Conservation (phyloP, 2,888 invertebrate genomes). For the Lithophane leautieri region DNA sequence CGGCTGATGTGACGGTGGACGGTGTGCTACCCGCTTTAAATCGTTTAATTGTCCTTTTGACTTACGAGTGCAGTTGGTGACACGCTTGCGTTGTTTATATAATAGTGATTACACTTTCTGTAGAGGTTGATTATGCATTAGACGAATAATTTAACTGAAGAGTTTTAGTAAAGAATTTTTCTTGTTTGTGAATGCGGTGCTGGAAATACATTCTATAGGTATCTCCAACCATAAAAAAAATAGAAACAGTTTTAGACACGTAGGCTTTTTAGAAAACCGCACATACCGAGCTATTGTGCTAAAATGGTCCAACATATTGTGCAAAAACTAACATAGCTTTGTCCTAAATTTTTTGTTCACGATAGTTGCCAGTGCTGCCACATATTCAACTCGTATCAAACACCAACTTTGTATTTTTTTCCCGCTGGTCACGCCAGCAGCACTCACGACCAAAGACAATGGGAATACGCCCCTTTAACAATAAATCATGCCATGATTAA, state of each 20-base stretch:
- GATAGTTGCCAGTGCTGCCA: conserved; percentile 56
- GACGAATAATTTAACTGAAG: neutral
- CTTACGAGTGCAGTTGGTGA: conserved; percentile 4
- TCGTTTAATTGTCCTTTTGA: conserved; percentile 10
- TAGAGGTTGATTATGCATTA: neutral
- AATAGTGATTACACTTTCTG: neutral
- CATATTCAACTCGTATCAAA: conserved; percentile 52
- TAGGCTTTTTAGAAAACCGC: conserved; percentile 26
- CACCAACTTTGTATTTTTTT: conserved; percentile 58
- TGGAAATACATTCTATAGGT: conserved; percentile 23
- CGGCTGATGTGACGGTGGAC: conserved; percentile 5
- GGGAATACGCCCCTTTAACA: conserved; percentile 76
- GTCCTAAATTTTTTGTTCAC: conserved; percentile 45
- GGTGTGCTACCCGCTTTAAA: conserved; percentile 26
- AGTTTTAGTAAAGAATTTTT: neutral
- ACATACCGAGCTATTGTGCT: conserved; percentile 23
- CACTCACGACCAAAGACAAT: conserved; percentile 67
- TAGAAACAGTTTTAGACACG: conserved; percentile 11
- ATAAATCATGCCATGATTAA: conserved; percentile 88
- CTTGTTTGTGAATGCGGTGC: neutral
- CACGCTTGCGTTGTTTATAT: neutral
- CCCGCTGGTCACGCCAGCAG: conserved; percentile 53
- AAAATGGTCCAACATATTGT: conserved; percentile 36
- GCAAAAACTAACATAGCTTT: conserved; percentile 35
- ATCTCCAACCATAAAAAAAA: conserved; percentile 29